Evolutionary conservation across 2,797 vertebrate species (phyloP).

Genomic region (Tokudaia muenninki): DNA sequence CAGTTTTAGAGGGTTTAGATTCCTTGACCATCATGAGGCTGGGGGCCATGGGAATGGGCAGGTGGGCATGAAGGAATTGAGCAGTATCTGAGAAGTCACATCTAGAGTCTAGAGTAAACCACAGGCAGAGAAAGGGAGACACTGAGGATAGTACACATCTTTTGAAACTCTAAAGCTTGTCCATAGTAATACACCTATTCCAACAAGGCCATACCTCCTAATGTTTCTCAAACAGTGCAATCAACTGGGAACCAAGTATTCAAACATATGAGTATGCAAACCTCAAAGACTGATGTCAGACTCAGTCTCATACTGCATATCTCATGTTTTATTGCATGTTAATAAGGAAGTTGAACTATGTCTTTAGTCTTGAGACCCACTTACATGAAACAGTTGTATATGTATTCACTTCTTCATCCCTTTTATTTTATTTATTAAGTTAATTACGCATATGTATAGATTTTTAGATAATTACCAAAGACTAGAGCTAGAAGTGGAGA

Average conservation of each 20-base stretch:
- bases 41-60: too few species aligned
- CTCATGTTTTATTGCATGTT: not conserved
- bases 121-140: not conserved
- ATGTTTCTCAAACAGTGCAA: not conserved
- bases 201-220: not conserved
- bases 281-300: not conserved
- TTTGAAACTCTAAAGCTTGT: not conserved
- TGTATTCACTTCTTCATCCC: not conserved
- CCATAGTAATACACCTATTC: too few species aligned
- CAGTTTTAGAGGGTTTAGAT: not conserved
- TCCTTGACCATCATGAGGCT: not conserved
- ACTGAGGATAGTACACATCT: not conserved
- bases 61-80: not conserved
- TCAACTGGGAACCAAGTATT: not conserved
- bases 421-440: not conserved
- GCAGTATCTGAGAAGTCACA: too few species aligned
- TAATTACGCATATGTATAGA: not conserved
- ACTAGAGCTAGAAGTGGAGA: not conserved
- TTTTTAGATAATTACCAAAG: not conserved
- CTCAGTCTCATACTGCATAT: too few species aligned
- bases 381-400: not conserved
- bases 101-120: not conserved
- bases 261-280: not conserved
- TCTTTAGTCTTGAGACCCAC: not conserved
- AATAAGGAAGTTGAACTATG: not conserved